These are phyloP conservation scores for Empidonax alnorum DNA, from an alignment of 2,113 vertebrate species.

Conservation along the genomic window DNA sequence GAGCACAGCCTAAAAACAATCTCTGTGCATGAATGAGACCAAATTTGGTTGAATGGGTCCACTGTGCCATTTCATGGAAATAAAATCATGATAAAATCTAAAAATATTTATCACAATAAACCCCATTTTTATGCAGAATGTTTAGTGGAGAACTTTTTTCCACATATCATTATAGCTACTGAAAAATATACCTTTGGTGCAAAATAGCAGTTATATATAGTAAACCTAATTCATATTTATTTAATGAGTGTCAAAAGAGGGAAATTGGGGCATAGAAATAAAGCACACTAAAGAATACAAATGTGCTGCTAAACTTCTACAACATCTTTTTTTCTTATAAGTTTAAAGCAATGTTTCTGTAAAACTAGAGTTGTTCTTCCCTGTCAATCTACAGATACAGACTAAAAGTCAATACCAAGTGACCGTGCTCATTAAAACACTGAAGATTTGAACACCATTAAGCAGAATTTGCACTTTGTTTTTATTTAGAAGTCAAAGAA, in stretches of 20 bases:
- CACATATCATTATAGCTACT: not conserved
- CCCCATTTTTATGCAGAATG: not conserved
- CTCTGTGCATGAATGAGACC: not conserved
- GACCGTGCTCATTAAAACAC: not conserved
- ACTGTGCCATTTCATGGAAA: not conserved
- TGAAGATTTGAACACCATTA: not conserved
- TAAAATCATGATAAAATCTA: not conserved
- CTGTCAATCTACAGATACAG: not conserved
- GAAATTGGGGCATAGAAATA: not conserved
- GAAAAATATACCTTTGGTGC: not conserved
- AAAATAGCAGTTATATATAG: not conserved
- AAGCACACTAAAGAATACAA: not conserved
- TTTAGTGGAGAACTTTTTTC: not conserved
- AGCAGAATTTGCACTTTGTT: not conserved
- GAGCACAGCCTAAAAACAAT: not conserved
- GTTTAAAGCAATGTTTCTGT: not conserved
- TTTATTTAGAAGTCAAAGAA: not conserved
- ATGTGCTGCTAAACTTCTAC: not conserved
- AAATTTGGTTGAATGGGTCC: not conserved
- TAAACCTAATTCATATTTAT: not conserved
- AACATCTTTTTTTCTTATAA: not conserved
- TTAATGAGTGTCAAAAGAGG: not conserved
- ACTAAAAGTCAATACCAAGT: not conserved
- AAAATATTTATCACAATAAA: not conserved
- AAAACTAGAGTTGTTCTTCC: not conserved